Percentiles rank a stretch among this genome's conserved stretches.
Evolutionary conservation across 2,888 invertebrate genomes (phyloP).

Genomic region (Drosophila koepferae): DNA sequence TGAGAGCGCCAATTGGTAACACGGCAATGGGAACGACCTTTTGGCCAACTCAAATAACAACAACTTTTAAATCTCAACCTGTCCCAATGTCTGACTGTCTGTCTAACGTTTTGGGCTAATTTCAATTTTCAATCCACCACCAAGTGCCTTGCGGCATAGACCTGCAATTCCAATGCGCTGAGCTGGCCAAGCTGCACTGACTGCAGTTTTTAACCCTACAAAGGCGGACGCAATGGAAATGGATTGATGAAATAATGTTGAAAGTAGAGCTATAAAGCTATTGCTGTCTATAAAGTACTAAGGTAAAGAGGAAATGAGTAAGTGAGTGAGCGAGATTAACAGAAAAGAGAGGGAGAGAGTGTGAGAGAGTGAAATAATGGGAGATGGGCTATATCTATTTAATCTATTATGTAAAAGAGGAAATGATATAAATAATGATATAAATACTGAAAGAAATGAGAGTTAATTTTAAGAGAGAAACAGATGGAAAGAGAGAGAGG

Average conservation of each 20-base stretch:
- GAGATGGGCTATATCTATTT: not conserved
- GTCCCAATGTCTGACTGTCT: conserved; percentile 41
- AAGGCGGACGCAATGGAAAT: not conserved
- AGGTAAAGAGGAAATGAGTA: not conserved
- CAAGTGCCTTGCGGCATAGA: conserved; percentile 19
- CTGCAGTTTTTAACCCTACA: conserved; percentile 50
- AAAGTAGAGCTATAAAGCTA: not conserved
- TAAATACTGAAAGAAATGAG: not conserved
- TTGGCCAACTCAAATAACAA: conserved; percentile 32
- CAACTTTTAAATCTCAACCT: conserved; percentile 57
- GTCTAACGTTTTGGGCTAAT: conserved; percentile 70
- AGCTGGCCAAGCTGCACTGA: conserved; percentile 47
- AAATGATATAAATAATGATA: not conserved
- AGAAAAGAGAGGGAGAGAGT: not conserved
- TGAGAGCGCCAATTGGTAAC: conserved; percentile 59
- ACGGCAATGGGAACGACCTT: conserved; percentile 62
- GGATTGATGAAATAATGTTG: not conserved
- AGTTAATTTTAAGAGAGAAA: not conserved
- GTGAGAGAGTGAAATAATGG: not conserved
- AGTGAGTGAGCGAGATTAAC: too few species aligned
- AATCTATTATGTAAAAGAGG: not conserved
- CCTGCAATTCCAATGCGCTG: conserved; percentile 53
- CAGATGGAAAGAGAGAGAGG: not conserved
- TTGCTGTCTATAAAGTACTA: not conserved
- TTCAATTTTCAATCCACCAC: conserved; percentile 66